Evolutionary conservation across 2,888 invertebrate species (phyloP).

Genomic region (Cryptus viduatorius): DNA sequence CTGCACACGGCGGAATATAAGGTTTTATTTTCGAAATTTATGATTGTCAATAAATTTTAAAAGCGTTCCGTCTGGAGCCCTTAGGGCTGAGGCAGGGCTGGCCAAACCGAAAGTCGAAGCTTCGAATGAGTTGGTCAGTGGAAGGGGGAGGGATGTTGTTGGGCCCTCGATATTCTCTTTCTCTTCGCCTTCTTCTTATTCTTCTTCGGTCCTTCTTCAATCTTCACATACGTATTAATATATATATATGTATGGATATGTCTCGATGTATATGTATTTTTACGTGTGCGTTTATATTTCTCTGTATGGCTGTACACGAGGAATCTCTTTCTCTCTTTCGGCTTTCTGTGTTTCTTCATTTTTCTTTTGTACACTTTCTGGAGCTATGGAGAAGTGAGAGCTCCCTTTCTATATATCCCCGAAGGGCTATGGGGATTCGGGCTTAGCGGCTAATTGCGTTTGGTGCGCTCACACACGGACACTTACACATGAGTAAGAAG

Average conservation of each 20-base stretch:
- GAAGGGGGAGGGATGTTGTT: conserved; percentile 71
- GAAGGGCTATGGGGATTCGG: conserved; percentile 80
- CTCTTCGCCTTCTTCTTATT: conserved; percentile 61
- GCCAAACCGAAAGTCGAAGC: conserved; percentile 80
- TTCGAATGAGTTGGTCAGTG: conserved; percentile 67
- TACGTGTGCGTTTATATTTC: conserved; percentile 49
- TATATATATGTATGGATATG: conserved; percentile 34
- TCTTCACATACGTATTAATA: conserved; percentile 63
- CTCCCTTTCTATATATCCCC: conserved; percentile 71
- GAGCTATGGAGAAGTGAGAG: conserved; percentile 54
- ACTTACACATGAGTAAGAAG: neutral
- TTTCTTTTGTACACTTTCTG: conserved; percentile 58
- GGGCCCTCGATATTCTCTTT: conserved; percentile 67
- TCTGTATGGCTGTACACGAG: conserved; percentile 59
- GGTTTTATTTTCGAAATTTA: conserved; percentile 85
- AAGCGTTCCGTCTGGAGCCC: conserved; percentile 85
- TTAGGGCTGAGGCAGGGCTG: conserved; percentile 84
- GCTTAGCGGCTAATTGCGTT: conserved; percentile 83
- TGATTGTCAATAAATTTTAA: conserved; percentile 85
- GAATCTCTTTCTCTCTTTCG: conserved; percentile 68
- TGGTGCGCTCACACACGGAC: conserved; percentile 75
- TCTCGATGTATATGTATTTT: conserved; percentile 26
- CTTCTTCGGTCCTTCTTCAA: conserved; percentile 44
- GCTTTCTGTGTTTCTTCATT: conserved; percentile 66
- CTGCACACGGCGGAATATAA: conserved; percentile 81